Evolutionary conservation across 2,888 invertebrate genomes (phyloP), one percentile per base, ranked within the genome.

Genomic region (Epistrophe eligans): DNA sequence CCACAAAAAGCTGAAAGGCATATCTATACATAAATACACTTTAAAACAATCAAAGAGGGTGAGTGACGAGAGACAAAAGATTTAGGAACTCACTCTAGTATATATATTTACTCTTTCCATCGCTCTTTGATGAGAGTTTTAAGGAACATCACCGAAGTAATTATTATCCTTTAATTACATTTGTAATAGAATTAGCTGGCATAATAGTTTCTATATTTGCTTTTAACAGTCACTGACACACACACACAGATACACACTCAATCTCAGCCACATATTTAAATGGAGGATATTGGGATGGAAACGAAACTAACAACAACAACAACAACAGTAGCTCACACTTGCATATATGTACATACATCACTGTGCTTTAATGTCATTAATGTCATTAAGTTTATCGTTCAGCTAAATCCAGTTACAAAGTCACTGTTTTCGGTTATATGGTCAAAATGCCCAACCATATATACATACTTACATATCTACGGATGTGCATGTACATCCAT

Each of bases 141-240:
- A 35, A 57, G 38, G 67, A 32, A 15, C 55, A 15, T 74, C 73
- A 70, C 50, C 43, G 60, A 79, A 64, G 79, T 87, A 79, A 87
- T 87, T 82, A 83, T 87, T 87, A 83, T 83, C 79, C 87, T 87
- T 79, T 87, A 87, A 87, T 87, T 79, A 87, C 71, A 76, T 76
- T 58, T 60, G 72, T 87, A 87, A 87, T 87, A 87, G 82, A 87
- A 87, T 87, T 87, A 87, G 87, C 76, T 71, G 52, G 35, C 71
- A 82, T 76, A 79, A 82, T 87, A 82, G 79, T 70, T 79, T 45
- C 79, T 67, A 72, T 67, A 72, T 73, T 73, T 40, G 79, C 58
- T 81, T 72, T 74, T 52, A 43, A 28, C 48, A 70, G 8, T 19
- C 52, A 10, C 38, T 55, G 55, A 55, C 15, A 55, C 40, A 24